Base-by-base conservation (phyloP, 2,113 vertebrate species). In the Lophotis ruficrista region DNA sequence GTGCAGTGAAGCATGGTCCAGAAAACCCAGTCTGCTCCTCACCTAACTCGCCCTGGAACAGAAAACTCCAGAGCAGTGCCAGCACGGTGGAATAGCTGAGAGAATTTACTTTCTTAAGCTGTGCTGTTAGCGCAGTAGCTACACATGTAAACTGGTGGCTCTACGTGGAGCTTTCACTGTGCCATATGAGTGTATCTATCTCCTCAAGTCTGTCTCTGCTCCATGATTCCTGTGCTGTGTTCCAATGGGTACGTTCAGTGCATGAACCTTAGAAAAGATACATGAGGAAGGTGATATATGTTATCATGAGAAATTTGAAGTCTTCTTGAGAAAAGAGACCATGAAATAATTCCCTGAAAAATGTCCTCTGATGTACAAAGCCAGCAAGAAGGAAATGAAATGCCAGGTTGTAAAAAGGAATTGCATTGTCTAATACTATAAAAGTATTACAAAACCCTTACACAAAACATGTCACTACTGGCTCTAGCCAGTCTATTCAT, bases 201-300 rank as follows among this genome's bases (percentile, higher is more conserved):
- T 81, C n/a, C 51, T 48, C 61, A 14, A 69, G 54, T 24, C 8
- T 58, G 31, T n/a, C 54, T 54, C 43, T 27, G 27, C 43, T 17
- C 43, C 14, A 51, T 24, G 69, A 24, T 30, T 30, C 15, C 50
- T 61, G 62, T 25, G 0, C 33, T 13, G 48, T 18, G 8, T 76
- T 78, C 80, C 33, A 3, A 4, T 5, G 56, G 5, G 2, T 12
- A 11, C 0, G 0, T 43, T 61, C 64, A 35, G 30, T 33, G 35
- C n/a, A 66, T n/a, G 69, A 50, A 19, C 56, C 28, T 22, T 41
- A 21, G 69, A 35, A 58, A 57, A 58, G 60, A 37, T 21, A 51
- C 33, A 45, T 9, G 28, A 47, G 25, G 47, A 64, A 53, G 20
- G 17, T 2, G 2, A 15, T 57, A 25, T 7, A 4, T 38, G 14